Conservation (phyloP, 2,113 vertebrate species). For the Zootoca vivipara region DNA sequence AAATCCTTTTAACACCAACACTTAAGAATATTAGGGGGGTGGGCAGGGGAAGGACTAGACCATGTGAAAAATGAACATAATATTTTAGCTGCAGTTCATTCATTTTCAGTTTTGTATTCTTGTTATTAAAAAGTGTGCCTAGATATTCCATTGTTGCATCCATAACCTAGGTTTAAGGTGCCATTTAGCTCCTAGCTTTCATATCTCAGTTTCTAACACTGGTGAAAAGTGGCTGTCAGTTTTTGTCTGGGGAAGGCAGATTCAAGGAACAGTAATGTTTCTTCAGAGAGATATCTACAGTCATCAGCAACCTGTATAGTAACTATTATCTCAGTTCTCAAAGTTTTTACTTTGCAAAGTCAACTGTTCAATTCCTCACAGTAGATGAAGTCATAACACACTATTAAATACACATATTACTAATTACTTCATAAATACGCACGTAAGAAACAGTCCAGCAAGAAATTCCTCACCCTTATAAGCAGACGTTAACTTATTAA, state of each 20-base stretch:
- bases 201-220: too few relatives aligned
- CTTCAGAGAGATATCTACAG: background rate
- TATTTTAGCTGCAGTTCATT: too few relatives aligned
- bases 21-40: too few relatives aligned
- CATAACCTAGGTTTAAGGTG: too few relatives aligned
- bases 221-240: background rate
- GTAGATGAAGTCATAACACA: fast-evolving
- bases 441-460: background rate
- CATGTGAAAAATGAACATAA: too few relatives aligned
- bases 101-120: too few relatives aligned
- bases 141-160: too few relatives aligned
- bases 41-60: too few relatives aligned
- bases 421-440: background rate
- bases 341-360: fast-evolving
- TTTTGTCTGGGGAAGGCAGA: background rate
- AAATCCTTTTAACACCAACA: background rate
- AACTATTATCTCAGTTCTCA: fast-evolving
- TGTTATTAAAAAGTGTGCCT: too few relatives aligned
- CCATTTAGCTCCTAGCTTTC: too few relatives aligned
- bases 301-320: background rate
- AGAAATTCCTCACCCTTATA: background rate
- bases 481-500: background rate
- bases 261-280: background rate
- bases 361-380: fast-evolving
- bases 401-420: background rate